Conservation (phyloP, 2,113 vertebrate genomes). For the Oxyura jamaicensis region DNA sequence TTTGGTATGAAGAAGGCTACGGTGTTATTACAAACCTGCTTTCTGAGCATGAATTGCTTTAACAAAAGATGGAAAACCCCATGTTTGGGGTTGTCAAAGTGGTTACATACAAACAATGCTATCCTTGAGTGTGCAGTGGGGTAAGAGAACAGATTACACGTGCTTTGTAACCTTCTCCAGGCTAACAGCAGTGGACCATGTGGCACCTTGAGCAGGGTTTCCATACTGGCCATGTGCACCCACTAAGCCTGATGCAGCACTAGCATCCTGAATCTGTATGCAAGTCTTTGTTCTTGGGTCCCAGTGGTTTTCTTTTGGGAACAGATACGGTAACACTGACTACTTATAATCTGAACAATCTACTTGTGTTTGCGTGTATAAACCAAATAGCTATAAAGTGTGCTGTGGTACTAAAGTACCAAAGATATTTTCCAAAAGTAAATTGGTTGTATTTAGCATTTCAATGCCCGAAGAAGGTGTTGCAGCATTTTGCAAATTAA, state of each 20-base stretch:
- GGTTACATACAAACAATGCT: accelerated
- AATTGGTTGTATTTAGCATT: background rate
- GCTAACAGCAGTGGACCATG: accelerated
- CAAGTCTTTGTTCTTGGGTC: background rate
- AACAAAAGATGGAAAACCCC: background rate
- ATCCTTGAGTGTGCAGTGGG: accelerated
- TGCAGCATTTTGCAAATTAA: background rate
- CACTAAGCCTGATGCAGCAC: background rate
- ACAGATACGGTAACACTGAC: background rate
- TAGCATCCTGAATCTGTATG: accelerated
- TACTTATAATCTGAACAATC: background rate
- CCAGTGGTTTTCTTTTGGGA: background rate
- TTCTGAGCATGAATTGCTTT: background rate
- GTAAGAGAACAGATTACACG: accelerated
- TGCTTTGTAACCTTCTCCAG: background rate
- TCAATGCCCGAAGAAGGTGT: background rate
- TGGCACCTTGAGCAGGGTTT: background rate
- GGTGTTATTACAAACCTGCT: background rate
- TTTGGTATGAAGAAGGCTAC: accelerated
- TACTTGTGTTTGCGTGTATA: background rate
- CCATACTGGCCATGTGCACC: background rate
- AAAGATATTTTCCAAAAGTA: background rate
- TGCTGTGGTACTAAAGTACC: background rate
- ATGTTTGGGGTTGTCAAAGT: background rate
- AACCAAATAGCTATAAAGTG: background rate